Percentiles rank a stretch among this genome's conserved stretches.
phyloP scores from a whole-genome alignment of 2,797 vertebrate species.

The Sebastes minor region DNA sequence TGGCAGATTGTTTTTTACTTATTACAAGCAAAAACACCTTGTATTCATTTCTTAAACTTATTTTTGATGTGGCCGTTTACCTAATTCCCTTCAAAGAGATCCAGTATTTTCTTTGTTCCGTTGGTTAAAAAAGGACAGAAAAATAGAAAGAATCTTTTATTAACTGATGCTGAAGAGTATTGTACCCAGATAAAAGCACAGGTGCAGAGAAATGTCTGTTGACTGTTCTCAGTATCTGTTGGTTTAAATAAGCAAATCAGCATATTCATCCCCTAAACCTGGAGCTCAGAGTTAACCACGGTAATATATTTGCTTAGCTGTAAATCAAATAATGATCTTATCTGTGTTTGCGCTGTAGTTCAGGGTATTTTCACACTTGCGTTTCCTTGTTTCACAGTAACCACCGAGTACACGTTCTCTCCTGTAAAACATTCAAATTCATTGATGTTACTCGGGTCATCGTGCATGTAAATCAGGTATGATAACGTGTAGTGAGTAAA shows the following conservation, averaged over 20 bases:
- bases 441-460: neutral
- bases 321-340: slow-evolving; percentile 22
- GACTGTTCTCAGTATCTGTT: neutral
- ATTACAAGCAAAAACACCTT: no score
- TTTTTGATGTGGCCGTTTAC: no score
- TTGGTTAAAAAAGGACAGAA: neutral
- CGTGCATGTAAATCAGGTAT: slow-evolving; percentile 1
- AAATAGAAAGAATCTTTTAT: neutral
- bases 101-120: neutral
- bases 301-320: slow-evolving; percentile 44
- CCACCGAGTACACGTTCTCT: neutral
- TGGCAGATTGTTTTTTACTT: no score
- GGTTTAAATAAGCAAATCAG: slow-evolving; percentile 32
- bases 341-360: slow-evolving; percentile 15
- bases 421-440: neutral
- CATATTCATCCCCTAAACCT: neutral
- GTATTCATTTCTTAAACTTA: no score
- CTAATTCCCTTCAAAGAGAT: neutral
- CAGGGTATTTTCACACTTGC: neutral
- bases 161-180: neutral
- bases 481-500: neutral
- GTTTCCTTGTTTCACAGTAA: slow-evolving; percentile 24
- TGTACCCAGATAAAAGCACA: neutral
- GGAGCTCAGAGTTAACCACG: slow-evolving; percentile 10
- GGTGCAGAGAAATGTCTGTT: slow-evolving; percentile 33